Percentiles rank a stretch among this genome's conserved stretches.
phyloP scores from a whole-genome alignment of 2,797 vertebrate genomes.

The Premnoplex brunnescens region DNA sequence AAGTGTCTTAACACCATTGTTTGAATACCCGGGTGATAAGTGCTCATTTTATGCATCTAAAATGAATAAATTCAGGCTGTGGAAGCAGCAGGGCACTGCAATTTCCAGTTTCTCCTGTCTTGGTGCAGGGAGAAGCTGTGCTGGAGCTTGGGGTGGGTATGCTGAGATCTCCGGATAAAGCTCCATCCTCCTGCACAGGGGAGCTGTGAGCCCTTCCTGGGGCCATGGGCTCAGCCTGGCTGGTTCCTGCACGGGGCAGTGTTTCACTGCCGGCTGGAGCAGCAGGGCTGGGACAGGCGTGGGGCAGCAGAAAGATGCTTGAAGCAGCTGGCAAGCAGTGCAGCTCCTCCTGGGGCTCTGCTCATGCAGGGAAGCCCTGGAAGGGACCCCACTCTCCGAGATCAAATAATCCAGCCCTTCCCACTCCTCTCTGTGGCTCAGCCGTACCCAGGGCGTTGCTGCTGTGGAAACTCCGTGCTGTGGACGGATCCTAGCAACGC shows the following conservation, averaged over 20 bases:
- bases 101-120: neutral
- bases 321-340: neutral
- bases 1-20: neutral
- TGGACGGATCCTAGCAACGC: neutral
- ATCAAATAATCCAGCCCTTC: neutral
- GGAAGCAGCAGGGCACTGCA: neutral
- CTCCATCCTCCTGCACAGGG: neutral
- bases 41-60: neutral
- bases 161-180: neutral
- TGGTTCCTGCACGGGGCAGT: neutral
- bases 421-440: neutral
- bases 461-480: neutral
- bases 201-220: neutral
- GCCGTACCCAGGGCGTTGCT: neutral
- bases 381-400: fast-evolving
- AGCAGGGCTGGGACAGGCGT: fast-evolving
- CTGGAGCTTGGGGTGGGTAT: fast-evolving
- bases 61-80: neutral
- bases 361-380: neutral
- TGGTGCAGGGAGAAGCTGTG: neutral
- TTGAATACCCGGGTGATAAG: neutral
- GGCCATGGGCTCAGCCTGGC: neutral
- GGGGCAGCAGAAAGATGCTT: neutral
- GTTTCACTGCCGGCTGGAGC: neutral
- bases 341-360: neutral